These are phyloP conservation scores for Brachionus manjavacas DNA, from an alignment of 1,140 invertebrate genomes.

Conservation along the genomic window DNA sequence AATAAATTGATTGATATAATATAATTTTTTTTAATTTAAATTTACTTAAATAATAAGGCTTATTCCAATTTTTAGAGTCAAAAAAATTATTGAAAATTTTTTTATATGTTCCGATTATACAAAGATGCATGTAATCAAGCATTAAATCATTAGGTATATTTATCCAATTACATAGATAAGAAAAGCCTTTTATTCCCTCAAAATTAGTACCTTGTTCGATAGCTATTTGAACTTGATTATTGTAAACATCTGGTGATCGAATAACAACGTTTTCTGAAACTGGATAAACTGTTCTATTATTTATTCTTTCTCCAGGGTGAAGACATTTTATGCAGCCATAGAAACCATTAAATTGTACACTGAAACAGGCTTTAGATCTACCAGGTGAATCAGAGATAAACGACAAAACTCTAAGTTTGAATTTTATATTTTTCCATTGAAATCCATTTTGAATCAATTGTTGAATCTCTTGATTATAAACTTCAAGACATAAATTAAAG, in stretches of 20 bases:
- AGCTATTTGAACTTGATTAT: not conserved
- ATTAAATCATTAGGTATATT: not conserved
- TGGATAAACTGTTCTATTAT: not conserved
- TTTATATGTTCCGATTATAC: not conserved
- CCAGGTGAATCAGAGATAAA: too few species aligned
- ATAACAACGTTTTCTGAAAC: not conserved
- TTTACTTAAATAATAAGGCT: not conserved
- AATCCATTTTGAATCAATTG: not conserved
- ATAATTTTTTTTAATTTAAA: not conserved
- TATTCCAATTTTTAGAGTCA: not conserved
- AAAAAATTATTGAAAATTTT: not conserved
- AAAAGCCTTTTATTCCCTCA: not conserved
- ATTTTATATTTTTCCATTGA: too few species aligned
- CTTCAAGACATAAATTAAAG: not conserved
- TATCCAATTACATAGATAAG: not conserved
- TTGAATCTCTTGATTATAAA: not conserved
- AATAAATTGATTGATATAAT: not conserved
- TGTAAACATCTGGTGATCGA: not conserved
- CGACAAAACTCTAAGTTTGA: too few species aligned
- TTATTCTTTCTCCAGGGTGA: too few species aligned
- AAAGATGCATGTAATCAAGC: not conserved
- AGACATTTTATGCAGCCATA: too few species aligned
- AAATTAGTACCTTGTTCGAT: not conserved
- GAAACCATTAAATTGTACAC: too few species aligned
- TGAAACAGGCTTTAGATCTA: too few species aligned